Evolutionary conservation across 2,797 vertebrate genomes (phyloP).

Genomic region (Trachurus trachurus): DNA sequence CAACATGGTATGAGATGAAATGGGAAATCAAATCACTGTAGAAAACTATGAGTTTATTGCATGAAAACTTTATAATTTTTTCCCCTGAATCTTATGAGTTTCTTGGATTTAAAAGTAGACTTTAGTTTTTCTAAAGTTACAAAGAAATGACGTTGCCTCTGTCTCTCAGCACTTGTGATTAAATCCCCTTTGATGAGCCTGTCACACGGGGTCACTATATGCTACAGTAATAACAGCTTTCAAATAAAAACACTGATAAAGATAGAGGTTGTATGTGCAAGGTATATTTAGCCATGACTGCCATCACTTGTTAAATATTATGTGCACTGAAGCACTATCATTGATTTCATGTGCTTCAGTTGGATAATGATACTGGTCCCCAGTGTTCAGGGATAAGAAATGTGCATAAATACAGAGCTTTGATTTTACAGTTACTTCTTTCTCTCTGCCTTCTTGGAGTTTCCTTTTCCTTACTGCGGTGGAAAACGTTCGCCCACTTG

Average conservation of each 20-base stretch:
- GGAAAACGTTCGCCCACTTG: conserved; percentile 50
- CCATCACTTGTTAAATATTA: conserved; percentile 64
- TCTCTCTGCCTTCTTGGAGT: conserved; percentile 22
- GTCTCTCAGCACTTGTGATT: conserved; percentile 43
- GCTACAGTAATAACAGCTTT: conserved; percentile 74
- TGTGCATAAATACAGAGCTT: conserved; percentile 47
- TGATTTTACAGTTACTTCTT: conserved; percentile 6
- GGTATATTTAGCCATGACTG: conserved; percentile 73
- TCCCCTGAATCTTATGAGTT: conserved; percentile 59
- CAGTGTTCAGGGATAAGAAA: conserved; percentile 21
- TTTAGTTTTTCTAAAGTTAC: conserved; percentile 34
- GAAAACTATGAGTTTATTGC: conserved; percentile 68
- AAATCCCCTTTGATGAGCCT: conserved; percentile 60
- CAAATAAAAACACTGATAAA: conserved; percentile 64
- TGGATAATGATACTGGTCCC: conserved; percentile 69
- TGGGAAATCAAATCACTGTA: conserved; percentile 65
- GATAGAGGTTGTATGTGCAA: conserved; percentile 57
- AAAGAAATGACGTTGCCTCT: conserved; percentile 34
- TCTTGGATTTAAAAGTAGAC: conserved; percentile 45
- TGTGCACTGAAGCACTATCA: conserved; percentile 69
- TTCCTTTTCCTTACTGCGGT: conserved; percentile 30
- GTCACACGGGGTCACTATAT: conserved; percentile 54
- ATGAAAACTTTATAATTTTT: conserved; percentile 58
- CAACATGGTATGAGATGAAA: conserved; percentile 36
- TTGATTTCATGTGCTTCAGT: conserved; percentile 68